phyloP scores from a whole-genome alignment of 2,113 vertebrate genomes.

The Epinephelus cyanopodus region DNA sequence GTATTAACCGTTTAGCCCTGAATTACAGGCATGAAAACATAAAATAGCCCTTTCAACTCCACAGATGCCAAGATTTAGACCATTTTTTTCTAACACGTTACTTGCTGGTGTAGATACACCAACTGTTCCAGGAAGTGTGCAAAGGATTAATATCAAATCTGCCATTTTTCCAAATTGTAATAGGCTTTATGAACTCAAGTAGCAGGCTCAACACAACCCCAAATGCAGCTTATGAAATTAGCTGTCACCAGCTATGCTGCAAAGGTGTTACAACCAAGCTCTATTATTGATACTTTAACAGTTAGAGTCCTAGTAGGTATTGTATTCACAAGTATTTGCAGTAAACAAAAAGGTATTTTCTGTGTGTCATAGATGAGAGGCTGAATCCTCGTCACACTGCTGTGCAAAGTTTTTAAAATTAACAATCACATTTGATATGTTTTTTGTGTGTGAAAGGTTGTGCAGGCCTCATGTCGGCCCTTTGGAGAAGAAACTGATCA shows the following conservation, averaged over 20 bases:
- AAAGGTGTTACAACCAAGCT: not conserved
- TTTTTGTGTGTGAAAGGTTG: not conserved
- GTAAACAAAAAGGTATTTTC: not conserved
- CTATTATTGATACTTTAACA: not conserved
- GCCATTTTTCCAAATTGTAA: not conserved
- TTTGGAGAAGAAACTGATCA: not conserved
- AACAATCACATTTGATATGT: not conserved
- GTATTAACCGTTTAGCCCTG: not conserved
- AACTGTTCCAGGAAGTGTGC: not conserved
- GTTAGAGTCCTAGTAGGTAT: not conserved
- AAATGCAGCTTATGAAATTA: not conserved
- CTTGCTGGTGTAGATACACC: not conserved
- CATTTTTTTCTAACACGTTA: not conserved
- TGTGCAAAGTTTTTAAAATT: not conserved
- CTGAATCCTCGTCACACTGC: not conserved
- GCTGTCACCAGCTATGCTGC: not conserved
- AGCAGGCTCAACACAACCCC: not conserved
- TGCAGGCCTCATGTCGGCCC: not conserved
- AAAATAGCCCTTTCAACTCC: not conserved
- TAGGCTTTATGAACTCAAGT: conserved; percentile 4
- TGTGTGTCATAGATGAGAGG: too few relatives aligned
- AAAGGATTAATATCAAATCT: conserved; percentile 1
- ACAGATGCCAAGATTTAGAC: not conserved
- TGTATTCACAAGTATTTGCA: not conserved
- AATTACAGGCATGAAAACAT: not conserved